phyloP scores from a whole-genome alignment of 2,888 invertebrate genomes.

The Sussaba pulchella region DNA sequence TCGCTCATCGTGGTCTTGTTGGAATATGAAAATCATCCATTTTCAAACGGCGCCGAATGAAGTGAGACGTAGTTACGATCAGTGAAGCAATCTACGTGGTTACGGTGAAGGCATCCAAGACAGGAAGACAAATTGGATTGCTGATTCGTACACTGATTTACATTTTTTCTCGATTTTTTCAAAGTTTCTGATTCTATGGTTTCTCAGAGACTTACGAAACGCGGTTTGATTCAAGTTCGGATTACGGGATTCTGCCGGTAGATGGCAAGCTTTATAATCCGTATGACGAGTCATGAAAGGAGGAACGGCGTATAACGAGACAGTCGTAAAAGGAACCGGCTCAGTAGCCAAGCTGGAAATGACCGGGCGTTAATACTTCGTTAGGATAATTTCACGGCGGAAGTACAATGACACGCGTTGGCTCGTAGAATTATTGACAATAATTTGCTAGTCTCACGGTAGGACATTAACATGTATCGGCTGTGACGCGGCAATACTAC shows the following conservation, averaged over 20 bases:
- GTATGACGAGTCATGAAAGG: background rate
- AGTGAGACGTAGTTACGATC: too few relatives aligned
- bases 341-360: constrained; percentile 59
- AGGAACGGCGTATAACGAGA: constrained; percentile 1
- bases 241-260: background rate
- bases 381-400: constrained; percentile 61
- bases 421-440: constrained; percentile 28
- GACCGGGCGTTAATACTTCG: constrained; percentile 61
- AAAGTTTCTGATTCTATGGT: background rate
- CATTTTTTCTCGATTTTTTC: background rate
- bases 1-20: background rate
- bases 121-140: background rate
- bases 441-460: constrained; percentile 25
- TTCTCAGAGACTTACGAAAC: background rate
- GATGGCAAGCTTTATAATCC: background rate
- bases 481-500: constrained; percentile 33
- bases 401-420: constrained; percentile 44
- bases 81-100: too few relatives aligned
- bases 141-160: background rate
- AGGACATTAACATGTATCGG: background rate
- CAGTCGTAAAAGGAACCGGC: constrained; percentile 11
- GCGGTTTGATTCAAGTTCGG: background rate
- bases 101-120: too few relatives aligned
- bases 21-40: background rate
- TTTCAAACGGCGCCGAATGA: too few relatives aligned